Evolutionary conservation across 2,113 vertebrate species (phyloP).

Genomic region (Ardeotis arabs): DNA sequence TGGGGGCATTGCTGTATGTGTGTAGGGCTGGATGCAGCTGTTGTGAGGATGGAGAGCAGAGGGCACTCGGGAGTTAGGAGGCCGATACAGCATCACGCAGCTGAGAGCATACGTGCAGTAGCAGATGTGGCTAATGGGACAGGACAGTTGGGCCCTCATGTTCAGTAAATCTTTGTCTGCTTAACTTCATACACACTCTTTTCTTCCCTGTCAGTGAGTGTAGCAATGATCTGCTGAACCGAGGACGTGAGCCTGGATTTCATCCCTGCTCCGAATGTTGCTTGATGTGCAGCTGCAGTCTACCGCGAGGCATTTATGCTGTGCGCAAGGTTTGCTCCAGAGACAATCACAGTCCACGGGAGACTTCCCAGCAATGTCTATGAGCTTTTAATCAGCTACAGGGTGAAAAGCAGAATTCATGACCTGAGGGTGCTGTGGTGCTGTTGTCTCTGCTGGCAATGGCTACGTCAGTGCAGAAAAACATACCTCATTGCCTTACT

Average conservation of each 20-base stretch:
- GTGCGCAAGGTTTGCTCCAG: background rate
- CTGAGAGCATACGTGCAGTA: rapidly evolving
- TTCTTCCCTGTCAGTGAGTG: background rate
- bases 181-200: background rate
- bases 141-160: rapidly evolving
- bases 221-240: rapidly evolving
- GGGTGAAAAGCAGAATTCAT: background rate
- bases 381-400: background rate
- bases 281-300: background rate
- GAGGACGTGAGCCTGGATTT: background rate
- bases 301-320: background rate
- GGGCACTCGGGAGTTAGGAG: background rate
- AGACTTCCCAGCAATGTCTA: background rate
- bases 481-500: background rate
- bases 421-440: background rate
- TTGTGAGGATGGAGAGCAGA: background rate
- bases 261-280: background rate
- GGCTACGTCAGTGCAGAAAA: background rate
- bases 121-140: rapidly evolving
- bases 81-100: background rate
- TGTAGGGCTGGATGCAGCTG: background rate
- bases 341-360: background rate
- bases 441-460: background rate
- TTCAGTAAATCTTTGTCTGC: background rate
- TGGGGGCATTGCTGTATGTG: background rate